These are phyloP conservation scores for Lissocephala sabroskyi DNA, from an alignment of 2,888 invertebrate genomes.

Conservation along the genomic window DNA sequence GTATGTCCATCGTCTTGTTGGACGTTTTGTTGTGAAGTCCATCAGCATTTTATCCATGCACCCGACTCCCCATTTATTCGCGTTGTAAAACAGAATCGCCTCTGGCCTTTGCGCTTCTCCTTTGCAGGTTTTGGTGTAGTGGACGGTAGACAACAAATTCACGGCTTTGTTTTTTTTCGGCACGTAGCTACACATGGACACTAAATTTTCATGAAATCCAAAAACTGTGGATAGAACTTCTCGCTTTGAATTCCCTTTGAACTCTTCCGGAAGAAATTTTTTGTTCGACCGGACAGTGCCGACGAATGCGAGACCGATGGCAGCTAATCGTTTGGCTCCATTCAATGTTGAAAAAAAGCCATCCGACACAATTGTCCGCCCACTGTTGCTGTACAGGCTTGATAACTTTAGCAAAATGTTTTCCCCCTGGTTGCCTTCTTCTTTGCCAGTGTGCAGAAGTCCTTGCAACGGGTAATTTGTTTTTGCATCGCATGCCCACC, in stretches of 20 bases:
- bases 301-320: constrained; percentile 7
- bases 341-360: constrained; percentile 20
- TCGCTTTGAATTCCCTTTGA: background rate
- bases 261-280: constrained; percentile 17
- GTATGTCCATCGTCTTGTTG: no score
- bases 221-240: background rate
- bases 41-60: no score
- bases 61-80: no score
- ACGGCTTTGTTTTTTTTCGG: no score
- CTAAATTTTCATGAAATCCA: background rate
- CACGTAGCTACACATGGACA: no score
- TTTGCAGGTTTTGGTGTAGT: no score
- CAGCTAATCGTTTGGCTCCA: background rate
- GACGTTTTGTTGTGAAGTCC: no score
- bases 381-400: constrained; percentile 17
- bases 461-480: constrained; percentile 21
- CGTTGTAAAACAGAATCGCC: no score
- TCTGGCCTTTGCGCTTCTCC: no score
- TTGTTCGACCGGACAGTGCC: constrained; percentile 20
- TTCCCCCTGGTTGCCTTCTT: constrained; percentile 19
- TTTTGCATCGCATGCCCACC: constrained; percentile 20
- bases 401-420: constrained; percentile 19
- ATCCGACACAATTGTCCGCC: constrained; percentile 18
- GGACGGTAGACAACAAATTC: no score
- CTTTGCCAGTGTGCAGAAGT: constrained; percentile 15